Conservation (phyloP, 2,888 invertebrate species). For the Acronicta alni region DNA sequence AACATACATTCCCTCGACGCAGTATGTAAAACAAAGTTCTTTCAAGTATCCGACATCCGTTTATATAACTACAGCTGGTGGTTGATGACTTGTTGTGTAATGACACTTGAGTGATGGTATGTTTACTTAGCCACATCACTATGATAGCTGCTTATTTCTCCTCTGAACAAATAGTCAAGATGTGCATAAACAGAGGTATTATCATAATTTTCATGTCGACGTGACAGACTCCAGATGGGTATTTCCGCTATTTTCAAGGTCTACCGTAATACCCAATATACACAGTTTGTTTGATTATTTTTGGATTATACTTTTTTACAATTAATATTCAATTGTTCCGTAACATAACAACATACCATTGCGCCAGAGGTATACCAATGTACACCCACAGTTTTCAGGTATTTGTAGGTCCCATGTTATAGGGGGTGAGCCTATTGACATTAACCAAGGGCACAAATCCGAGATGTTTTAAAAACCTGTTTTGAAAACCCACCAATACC, state of each 20-base stretch:
- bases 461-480: too few relatives aligned
- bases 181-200: conserved; percentile 39
- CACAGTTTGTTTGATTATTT: too few relatives aligned
- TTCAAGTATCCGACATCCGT: conserved; percentile 46
- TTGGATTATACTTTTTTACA: too few relatives aligned
- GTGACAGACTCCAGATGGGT: conserved; percentile 21
- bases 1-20: conserved; percentile 19
- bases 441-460: too few relatives aligned
- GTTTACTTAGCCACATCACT: conserved; percentile 31
- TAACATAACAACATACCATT: too few relatives aligned
- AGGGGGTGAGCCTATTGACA: too few relatives aligned
- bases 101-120: conserved; percentile 56
- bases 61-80: conserved; percentile 19
- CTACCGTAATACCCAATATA: too few relatives aligned
- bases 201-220: conserved; percentile 21
- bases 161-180: conserved; percentile 21
- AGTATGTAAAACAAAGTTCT: conserved; percentile 39
- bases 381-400: too few relatives aligned
- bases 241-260: conserved; percentile 28
- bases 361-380: too few relatives aligned
- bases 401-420: too few relatives aligned
- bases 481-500: too few relatives aligned
- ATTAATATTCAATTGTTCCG: too few relatives aligned
- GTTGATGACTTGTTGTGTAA: conserved; percentile 41
- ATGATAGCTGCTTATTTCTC: conserved; percentile 37